Conservation (phyloP, 2,113 vertebrate species). For the Acinonyx jubatus region DNA sequence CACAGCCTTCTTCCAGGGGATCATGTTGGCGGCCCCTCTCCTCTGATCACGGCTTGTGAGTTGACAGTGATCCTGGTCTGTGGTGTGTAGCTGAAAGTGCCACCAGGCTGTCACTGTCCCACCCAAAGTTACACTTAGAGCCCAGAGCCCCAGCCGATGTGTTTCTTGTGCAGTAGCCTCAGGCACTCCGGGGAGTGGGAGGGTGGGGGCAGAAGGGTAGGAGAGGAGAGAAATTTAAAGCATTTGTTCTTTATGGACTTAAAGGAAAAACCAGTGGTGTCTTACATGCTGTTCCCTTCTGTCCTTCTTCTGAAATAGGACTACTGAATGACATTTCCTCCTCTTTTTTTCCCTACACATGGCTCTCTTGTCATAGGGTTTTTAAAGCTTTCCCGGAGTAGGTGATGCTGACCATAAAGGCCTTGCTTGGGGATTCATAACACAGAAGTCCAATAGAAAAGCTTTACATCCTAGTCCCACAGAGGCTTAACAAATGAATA, state of each 20-base stretch:
- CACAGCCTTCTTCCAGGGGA: no score
- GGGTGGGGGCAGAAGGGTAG: no score
- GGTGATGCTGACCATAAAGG: no score
- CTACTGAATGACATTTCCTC: background rate
- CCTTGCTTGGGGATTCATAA: background rate
- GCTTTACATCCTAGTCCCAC: background rate
- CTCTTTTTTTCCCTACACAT: no score
- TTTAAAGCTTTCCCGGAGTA: background rate
- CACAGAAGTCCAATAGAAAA: background rate
- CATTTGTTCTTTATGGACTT: background rate
- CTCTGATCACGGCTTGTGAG: background rate
- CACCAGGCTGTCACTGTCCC: background rate
- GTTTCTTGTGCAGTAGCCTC: background rate
- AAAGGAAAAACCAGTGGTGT: background rate
- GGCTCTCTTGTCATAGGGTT: background rate
- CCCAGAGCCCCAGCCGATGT: background rate
- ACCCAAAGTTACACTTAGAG: background rate
- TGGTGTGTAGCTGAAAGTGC: background rate
- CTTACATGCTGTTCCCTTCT: background rate
- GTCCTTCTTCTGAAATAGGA: background rate
- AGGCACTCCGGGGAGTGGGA: background rate
- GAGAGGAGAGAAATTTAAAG: background rate
- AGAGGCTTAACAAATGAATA: background rate
- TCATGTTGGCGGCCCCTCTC: background rate
- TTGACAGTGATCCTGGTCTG: constrained; percentile 31